Evolutionary conservation across 1,140 invertebrate genomes (phyloP).

Genomic region (Tetragonula clypearis): DNA sequence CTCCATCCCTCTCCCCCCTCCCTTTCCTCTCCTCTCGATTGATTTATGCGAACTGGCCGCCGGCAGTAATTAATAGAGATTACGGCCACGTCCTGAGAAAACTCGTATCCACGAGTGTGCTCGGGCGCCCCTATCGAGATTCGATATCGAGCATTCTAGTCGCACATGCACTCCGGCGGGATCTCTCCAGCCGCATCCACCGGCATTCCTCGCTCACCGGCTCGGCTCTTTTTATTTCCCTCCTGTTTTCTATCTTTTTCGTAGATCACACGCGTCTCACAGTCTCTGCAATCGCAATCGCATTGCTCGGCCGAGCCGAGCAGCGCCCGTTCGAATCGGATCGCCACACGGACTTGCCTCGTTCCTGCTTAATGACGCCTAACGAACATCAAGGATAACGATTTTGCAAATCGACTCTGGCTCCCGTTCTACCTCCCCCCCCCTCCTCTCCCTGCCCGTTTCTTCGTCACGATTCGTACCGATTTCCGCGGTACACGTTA

Average conservation of each 20-base stretch:
- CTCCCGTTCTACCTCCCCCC: too few relatives aligned
- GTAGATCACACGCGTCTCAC: not conserved
- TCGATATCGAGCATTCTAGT: conserved; percentile 35
- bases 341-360: not conserved
- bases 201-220: not conserved
- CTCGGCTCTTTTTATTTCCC: not conserved
- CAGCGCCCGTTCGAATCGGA: not conserved
- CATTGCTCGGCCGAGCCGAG: too few relatives aligned
- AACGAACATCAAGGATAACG: conserved; percentile 3
- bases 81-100: conserved; percentile 24
- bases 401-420: not conserved
- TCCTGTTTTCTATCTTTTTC: not conserved
- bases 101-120: conserved; percentile 19
- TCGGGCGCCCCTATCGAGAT: conserved; percentile 19
- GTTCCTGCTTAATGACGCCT: conserved; percentile 11
- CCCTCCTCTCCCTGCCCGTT: not conserved
- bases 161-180: not conserved
- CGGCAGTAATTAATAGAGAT: conserved; percentile 47
- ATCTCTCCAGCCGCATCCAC: not conserved
- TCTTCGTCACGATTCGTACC: not conserved
- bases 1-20: not conserved
- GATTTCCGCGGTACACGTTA: not conserved
- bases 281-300: conserved; percentile 1
- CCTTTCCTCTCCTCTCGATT: not conserved
- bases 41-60: conserved; percentile 29